Evolutionary conservation across 2,113 vertebrate species (phyloP).

Genomic region (Scopus umbretta): DNA sequence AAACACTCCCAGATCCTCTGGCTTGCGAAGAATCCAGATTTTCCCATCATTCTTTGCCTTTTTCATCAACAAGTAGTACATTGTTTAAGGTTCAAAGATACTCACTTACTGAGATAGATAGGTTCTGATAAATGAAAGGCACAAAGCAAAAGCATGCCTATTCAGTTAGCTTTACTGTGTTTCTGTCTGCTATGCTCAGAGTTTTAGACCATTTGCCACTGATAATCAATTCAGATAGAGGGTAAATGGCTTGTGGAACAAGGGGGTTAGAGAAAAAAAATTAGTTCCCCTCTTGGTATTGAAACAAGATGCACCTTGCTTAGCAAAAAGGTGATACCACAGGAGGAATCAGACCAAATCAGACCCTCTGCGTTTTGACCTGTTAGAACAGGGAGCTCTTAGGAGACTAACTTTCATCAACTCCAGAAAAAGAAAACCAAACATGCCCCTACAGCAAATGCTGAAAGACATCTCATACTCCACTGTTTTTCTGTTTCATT

Average conservation of each 20-base stretch:
- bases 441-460: background rate
- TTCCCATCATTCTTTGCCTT: background rate
- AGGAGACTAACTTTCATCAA: background rate
- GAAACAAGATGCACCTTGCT: background rate
- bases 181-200: background rate
- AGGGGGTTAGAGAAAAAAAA: background rate
- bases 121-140: background rate
- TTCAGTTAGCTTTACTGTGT: background rate
- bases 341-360: background rate
- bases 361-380: background rate
- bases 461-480: background rate
- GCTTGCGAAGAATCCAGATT: background rate
- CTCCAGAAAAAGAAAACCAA: background rate
- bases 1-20: background rate
- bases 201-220: background rate
- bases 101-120: background rate
- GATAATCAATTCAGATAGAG: background rate
- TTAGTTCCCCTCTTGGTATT: background rate
- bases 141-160: background rate
- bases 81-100: background rate
- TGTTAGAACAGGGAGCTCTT: background rate
- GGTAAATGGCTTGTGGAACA: background rate
- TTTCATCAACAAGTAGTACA: background rate
- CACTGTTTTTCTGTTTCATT: background rate
- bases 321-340: background rate